Evolutionary conservation across 2,888 invertebrate genomes (phyloP).

Genomic region (Erynnis tages): DNA sequence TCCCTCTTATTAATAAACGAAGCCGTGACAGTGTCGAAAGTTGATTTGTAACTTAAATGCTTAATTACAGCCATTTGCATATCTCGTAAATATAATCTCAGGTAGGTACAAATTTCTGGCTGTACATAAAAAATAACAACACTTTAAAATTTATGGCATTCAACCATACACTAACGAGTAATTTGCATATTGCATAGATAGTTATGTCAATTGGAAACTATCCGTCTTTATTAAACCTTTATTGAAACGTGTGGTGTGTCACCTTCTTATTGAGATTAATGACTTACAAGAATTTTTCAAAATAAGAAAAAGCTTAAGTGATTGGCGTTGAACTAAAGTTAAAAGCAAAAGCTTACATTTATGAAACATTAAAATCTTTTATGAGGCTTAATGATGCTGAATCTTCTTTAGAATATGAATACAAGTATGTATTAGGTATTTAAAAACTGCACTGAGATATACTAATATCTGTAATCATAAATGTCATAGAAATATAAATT

Average conservation of each 20-base stretch:
- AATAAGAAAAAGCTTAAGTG: no score
- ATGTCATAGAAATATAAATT: neutral
- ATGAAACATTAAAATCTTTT: no score
- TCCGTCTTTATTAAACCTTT: conserved; percentile 5
- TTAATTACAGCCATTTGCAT: conserved; percentile 22
- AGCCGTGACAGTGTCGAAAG: conserved; percentile 19
- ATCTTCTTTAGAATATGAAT: no score
- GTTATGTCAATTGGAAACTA: conserved; percentile 13
- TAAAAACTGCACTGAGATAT: no score
- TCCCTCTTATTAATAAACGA: conserved; percentile 5
- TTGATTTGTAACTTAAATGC: conserved; percentile 22
- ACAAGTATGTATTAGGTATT: no score
- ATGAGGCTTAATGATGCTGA: no score
- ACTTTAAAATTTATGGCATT: conserved; percentile 4
- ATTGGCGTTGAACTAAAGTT: no score
- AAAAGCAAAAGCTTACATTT: no score
- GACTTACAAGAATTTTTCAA: neutral
- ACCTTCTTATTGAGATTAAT: conserved; percentile 15
- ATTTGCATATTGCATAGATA: conserved; percentile 19
- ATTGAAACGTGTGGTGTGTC: conserved; percentile 18
- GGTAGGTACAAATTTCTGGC: conserved; percentile 17
- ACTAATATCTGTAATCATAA: no score
- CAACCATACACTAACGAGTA: conserved; percentile 15
- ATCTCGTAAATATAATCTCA: conserved; percentile 11
- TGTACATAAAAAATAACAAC: conserved; percentile 4